Base-by-base conservation (phyloP, 2,113 vertebrate species). In the Sander vitreus region DNA sequence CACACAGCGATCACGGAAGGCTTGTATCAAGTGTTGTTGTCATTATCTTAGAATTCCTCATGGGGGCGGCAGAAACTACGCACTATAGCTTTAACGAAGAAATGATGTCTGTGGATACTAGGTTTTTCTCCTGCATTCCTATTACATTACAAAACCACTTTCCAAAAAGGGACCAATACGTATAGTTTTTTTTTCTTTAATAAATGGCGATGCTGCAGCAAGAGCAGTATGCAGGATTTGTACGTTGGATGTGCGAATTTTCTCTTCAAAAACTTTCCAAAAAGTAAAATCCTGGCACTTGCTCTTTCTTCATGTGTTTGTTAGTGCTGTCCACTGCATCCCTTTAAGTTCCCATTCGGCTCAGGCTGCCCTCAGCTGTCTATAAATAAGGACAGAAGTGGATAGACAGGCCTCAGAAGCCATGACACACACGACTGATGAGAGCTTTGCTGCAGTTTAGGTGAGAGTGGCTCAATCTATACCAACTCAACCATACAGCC, bases 401-500 rank as follows among this genome's bases (percentile, higher is more conserved):
- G 80, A 58, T 1, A 39, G 23, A 65, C 51, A 30, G 54, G 65
- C 43, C 71, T 81, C 36, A 18, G 65, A 45, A 21, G 45, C 18
- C 10, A 27, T 63, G 78, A 84, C 63, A 81, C 60, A 64, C 73
- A 57, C 59, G 0, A 68, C 76, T 81, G 86, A 81, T 58, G 60
- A 83, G 45, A 67, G 84, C 67, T 77, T 51, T 68, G 69, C 67
- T 45, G 64, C 77, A 55, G 48, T 36, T 57, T 59, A 86, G 66
- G 58, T 67, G 74, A 66, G 50, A 73, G 80, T 12, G 54, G 57
- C 78, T 81, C 66, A 83, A 75, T 84, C 73, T 82, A 58, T 53
- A 59, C 19, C 78, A 80, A 81, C 27, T 86, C 82, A 79, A 80
- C 76, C 79, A 68, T 79, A 58, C 45, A 76, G 70, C 59, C 62